Percentiles rank a stretch among this genome's conserved stretches.
phyloP scores from a whole-genome alignment of 2,113 vertebrate species.

The Halcyon senegalensis region DNA sequence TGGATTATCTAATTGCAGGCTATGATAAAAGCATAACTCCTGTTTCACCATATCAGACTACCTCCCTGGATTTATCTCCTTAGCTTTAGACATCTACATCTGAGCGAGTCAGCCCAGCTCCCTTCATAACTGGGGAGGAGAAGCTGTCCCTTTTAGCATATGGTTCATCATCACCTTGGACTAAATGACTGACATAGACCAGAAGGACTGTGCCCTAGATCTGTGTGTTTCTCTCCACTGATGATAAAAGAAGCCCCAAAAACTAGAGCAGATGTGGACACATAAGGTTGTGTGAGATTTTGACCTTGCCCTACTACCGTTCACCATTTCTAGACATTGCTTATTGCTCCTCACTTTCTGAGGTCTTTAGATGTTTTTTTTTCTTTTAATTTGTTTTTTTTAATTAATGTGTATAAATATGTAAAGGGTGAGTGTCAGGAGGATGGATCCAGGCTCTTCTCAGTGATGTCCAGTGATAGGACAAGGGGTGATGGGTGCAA shows the following conservation, averaged over 20 bases:
- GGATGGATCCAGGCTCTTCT: too few species aligned
- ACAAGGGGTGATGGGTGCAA: too few species aligned
- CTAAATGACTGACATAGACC: not conserved
- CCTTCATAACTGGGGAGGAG: not conserved
- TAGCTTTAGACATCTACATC: not conserved
- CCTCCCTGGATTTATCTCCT: not conserved
- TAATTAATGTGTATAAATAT: too few species aligned
- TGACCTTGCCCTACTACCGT: not conserved
- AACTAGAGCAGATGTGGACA: not conserved
- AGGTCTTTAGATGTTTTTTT: not conserved
- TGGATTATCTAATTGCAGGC: not conserved
- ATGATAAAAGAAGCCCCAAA: not conserved
- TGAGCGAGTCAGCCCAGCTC: not conserved
- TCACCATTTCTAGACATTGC: not conserved
- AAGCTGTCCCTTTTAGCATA: not conserved
- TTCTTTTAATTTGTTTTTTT: not conserved
- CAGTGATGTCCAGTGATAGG: too few species aligned
- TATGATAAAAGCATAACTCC: not conserved
- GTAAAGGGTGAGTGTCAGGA: too few species aligned
- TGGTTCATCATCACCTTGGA: not conserved
- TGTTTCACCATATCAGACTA: not conserved
- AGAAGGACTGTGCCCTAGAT: not conserved
- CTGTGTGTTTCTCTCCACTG: not conserved
- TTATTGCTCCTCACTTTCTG: not conserved
- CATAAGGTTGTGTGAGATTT: not conserved